phyloP scores from a whole-genome alignment of 2,797 vertebrate genomes.

The Rhinichthys osculus region DNA sequence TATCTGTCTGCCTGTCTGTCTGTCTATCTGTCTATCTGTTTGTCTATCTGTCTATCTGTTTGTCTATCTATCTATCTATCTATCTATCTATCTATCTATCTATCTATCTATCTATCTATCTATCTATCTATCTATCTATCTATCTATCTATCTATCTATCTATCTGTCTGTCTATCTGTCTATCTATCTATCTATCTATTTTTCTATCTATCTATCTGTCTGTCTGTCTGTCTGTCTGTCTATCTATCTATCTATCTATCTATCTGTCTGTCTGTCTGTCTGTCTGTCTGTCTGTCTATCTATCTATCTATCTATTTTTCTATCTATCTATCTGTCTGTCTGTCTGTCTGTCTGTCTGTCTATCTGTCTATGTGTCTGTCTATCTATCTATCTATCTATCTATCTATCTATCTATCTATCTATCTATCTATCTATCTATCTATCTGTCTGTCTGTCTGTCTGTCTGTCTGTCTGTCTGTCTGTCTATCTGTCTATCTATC shows the following conservation, averaged over 20 bases:
- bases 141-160: rapidly evolving
- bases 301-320: rapidly evolving
- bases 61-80: rapidly evolving
- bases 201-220: rapidly evolving
- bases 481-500: too few species aligned
- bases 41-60: rapidly evolving
- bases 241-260: rapidly evolving
- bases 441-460: not conserved
- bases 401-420: rapidly evolving
- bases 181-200: rapidly evolving
- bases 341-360: rapidly evolving
- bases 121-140: too few species aligned
- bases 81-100: rapidly evolving
- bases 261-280: rapidly evolving
- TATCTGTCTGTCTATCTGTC: not conserved
- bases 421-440: not conserved
- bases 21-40: rapidly evolving
- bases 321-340: rapidly evolving
- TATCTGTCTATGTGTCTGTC: rapidly evolving
- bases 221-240: rapidly evolving
- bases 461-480: too few species aligned
- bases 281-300: rapidly evolving
- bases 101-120: not conserved
- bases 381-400: not conserved
- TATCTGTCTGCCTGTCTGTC: rapidly evolving